Evolutionary conservation across 2,797 vertebrate species (phyloP), one percentile per base, ranked within the genome.

Genomic region (Simalia tracyae): DNA sequence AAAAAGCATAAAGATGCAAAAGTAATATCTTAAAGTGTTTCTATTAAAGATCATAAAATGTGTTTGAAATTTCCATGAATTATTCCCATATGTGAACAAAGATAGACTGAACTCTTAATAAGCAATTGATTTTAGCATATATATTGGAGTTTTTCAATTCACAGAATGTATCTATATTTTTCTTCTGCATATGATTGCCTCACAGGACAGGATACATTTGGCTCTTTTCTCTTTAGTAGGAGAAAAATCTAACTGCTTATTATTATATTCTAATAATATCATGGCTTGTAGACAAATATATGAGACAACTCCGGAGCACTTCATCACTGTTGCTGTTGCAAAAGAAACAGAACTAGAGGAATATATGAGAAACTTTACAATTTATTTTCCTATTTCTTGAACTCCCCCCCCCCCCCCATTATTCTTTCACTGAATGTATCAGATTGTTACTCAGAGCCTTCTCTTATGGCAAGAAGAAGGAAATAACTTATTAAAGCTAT

Each of bases 111-210:
- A 88, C 31, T 86, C 85, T 59, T 59, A 36, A 60, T 87, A 87
- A 87, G 57, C 15, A 24, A 24, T 36, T 87, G 86, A 87, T 87
- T 87, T 87, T 87, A 87, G 31, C 57, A 87, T 60, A 87, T 87
- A 60, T 36, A 87, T 59, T 87, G 57, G 86, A 87, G 86, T 87
- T 87, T 60, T 87, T 87, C 57, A 87, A 36, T 61, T 87, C 57
- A 19, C 12, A 66, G 24, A 46, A 50, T 50, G 14, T 64, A 28
- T 66, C 22, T 88, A 22, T 88, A 63, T 88, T 19, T 88, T 88
- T 46, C 59, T 19, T 50, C 31, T 36, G 19, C 36, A 14, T 59
- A 61, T 87, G 31, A 61, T 61, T 61, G 19, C 17, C 31, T 87
- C 24, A 36, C 56, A 42, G 22, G 57, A 24, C 2, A 57, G 28